These are phyloP conservation scores for Scomberomorus guttatus DNA, from an alignment of 2,797 vertebrate genomes.

Conservation along the genomic window DNA sequence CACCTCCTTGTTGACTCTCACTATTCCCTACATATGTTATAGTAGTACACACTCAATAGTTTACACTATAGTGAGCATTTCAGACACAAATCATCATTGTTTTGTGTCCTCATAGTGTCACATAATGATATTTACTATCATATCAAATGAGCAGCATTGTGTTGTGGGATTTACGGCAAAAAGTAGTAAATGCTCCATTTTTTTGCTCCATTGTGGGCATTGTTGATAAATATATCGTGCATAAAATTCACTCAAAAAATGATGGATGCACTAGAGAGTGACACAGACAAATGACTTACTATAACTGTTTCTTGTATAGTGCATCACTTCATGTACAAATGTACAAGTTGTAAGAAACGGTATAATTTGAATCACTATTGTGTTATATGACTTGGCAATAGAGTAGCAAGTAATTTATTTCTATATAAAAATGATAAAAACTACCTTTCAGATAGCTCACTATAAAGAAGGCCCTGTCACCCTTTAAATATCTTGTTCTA, in stretches of 20 bases:
- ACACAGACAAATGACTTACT: background rate
- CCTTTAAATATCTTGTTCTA: background rate
- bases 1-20: background rate
- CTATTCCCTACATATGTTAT: background rate
- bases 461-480: background rate
- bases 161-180: background rate
- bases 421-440: background rate
- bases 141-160: background rate
- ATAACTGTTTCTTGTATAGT: background rate
- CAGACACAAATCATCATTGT: background rate
- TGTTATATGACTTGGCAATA: background rate
- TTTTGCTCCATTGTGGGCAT: background rate
- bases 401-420: background rate
- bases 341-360: background rate
- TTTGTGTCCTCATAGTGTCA: background rate
- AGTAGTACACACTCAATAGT: background rate
- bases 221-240: too few relatives aligned
- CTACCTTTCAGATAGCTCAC: background rate
- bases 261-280: too few relatives aligned
- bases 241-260: background rate
- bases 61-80: background rate
- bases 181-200: background rate
- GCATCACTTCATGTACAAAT: background rate
- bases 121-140: slow-evolving; percentile 1
- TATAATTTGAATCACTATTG: background rate